Evolutionary conservation across 2,797 vertebrate genomes (phyloP), one percentile per base, ranked within the genome.

Genomic region (Enteromius viviparus): DNA sequence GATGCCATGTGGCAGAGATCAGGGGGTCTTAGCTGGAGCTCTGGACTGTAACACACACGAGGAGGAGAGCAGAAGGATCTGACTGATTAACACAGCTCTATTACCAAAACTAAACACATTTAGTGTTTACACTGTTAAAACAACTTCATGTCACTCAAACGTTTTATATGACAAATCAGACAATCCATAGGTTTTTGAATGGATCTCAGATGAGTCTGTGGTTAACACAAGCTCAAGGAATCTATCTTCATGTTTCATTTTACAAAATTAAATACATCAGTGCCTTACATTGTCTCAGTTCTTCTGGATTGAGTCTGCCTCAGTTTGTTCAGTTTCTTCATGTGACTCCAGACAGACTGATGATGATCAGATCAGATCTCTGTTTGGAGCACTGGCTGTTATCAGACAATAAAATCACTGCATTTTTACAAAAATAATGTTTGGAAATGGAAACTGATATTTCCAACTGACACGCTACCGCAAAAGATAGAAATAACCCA

Each of bases 1-100:
- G 91, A 89, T 87, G 92, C 94, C 94, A 95, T 93, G 94, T 94
- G 93, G 92, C 91, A 93, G 92, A 94, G 93, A 94, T 93, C 92
- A 93, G 89, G 70, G 90, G 92, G 93, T 94, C 90, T 94, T 93
- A 94, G 93, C 90, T 88, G 91, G 90, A 94, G 92, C 91, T 92
- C 92, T 91, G 93, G 93, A 95, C 93, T 91, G 90, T 93, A 91
- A 88, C 89, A 92, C 89, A 93, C 88, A 90, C 85, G 90, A 90
- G 84, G 85, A 71, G 90, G 90, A 88, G 86, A 89, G 92, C 89
- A 92, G 89, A 90, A 90, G 93, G 93, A 94, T 95, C 93, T 92
- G 89, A 91, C 92, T 93, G 89, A 88, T 93, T 88, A 86, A 91
- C 92, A 93, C 90, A 92, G 92, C 93, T 93, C 91, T 92, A 26